A percentile compares a stretch with the other conserved stretches of the same genome.
phyloP scores from a whole-genome alignment of 2,888 invertebrate species.

The Lasiommata megera region DNA sequence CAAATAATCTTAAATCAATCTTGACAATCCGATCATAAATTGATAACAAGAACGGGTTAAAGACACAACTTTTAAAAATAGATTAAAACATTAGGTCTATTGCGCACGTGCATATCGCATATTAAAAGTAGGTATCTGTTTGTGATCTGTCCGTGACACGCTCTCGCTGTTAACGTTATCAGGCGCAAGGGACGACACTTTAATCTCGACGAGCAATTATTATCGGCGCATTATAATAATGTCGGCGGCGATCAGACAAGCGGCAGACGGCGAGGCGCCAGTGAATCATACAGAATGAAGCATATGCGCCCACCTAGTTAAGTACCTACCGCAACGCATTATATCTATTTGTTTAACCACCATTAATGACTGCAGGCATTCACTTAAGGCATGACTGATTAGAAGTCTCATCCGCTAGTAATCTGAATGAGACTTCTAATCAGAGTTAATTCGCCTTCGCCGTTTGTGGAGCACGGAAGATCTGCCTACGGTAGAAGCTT shows the following conservation, averaged over 20 bases:
- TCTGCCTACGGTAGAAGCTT: too few species aligned
- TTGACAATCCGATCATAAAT: too few species aligned
- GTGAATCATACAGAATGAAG: conserved; percentile 76
- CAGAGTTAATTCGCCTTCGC: too few species aligned
- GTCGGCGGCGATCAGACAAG: conserved; percentile 67
- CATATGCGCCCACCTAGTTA: conserved; percentile 60
- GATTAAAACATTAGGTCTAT: too few species aligned
- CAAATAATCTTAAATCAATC: too few species aligned
- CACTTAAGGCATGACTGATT: too few species aligned
- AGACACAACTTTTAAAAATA: too few species aligned
- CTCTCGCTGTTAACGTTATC: conserved; percentile 16
- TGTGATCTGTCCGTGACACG: conserved; percentile 3
- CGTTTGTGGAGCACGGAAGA: too few species aligned
- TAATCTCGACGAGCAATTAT: conserved; percentile 72
- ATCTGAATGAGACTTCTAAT: too few species aligned
- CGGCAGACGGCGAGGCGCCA: conserved; percentile 75
- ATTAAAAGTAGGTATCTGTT: background rate
- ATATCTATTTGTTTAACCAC: conserved; percentile 72
- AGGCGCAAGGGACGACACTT: conserved; percentile 50
- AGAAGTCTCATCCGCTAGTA: too few species aligned
- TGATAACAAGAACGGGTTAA: too few species aligned
- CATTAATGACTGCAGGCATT: conserved; percentile 67
- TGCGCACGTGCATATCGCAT: too few species aligned
- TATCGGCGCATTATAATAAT: conserved; percentile 67
- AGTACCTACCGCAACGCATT: conserved; percentile 47